These are phyloP conservation scores for Apostichopus leukothele DNA, from an alignment of 53 echinoderm and acorn worm species.

Conservation along the genomic window DNA sequence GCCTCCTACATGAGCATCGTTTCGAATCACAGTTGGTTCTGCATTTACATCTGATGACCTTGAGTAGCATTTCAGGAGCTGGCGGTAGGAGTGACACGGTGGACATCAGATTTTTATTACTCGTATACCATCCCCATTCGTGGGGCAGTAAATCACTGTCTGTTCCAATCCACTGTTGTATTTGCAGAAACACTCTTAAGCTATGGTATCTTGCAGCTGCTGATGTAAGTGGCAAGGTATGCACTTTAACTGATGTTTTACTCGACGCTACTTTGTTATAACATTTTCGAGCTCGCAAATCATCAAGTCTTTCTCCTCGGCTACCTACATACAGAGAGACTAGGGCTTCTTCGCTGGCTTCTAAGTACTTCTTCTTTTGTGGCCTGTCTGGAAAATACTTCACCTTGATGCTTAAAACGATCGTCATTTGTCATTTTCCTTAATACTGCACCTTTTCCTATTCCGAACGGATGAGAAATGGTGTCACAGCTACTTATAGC, in stretches of 20 bases:
- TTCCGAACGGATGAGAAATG: slow-evolving; percentile 35
- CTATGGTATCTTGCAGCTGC: background rate
- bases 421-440: background rate
- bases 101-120: background rate
- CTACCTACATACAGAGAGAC: slow-evolving; percentile 32
- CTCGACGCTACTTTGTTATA: background rate
- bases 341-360: slow-evolving; percentile 41
- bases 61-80: background rate
- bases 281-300: slow-evolving; percentile 16
- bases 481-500: slow-evolving; percentile 62
- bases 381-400: too few species aligned
- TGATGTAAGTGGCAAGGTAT: slow-evolving; percentile 49
- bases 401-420: slow-evolving; percentile 20
- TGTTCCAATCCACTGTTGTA: too few species aligned
- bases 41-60: too few species aligned
- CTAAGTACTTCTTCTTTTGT: slow-evolving; percentile 5
- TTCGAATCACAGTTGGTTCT: too few species aligned
- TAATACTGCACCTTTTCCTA: slow-evolving; percentile 43
- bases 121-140: too few species aligned
- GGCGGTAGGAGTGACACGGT: background rate
- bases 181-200: too few species aligned
- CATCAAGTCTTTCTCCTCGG: background rate
- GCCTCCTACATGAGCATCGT: too few species aligned
- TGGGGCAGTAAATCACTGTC: too few species aligned
- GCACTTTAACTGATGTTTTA: slow-evolving; percentile 33